Percentiles rank a stretch among this genome's conserved stretches.
Evolutionary conservation across 2,797 vertebrate species (phyloP).

Genomic region (Gallinago solitaria): DNA sequence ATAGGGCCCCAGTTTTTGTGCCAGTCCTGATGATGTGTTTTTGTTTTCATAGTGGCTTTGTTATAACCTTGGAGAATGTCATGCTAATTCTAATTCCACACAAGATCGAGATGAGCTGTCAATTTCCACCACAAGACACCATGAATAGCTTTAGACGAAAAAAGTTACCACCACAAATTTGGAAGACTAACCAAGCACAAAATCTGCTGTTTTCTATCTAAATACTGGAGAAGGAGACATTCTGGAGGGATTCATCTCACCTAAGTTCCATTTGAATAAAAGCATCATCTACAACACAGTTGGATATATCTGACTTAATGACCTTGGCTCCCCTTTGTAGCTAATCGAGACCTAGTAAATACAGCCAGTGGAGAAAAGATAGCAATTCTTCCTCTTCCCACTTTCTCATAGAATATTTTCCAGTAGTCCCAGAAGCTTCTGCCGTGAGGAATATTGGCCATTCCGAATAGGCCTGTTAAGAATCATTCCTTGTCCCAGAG

Average conservation of each 20-base stretch:
- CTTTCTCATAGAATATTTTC: neutral
- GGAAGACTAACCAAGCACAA: constrained; percentile 5
- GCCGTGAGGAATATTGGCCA: neutral
- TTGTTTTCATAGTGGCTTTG: constrained; percentile 22
- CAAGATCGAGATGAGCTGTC: neutral
- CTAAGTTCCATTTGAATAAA: neutral
- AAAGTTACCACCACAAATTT: neutral
- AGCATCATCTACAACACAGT: accelerated
- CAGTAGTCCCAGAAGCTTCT: neutral
- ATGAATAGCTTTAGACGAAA: neutral
- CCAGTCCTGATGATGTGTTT: neutral
- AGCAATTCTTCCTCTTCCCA: neutral
- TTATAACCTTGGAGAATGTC: constrained; percentile 46
- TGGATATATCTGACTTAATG: neutral
- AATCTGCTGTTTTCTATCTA: neutral
- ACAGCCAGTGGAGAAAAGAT: neutral
- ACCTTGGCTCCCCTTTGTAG: neutral
- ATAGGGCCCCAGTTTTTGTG: neutral
- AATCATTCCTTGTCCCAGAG: neutral
- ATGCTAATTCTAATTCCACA: constrained; percentile 36
- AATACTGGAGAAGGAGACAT: neutral
- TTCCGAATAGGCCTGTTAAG: neutral
- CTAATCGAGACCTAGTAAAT: neutral
- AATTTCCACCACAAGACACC: neutral
- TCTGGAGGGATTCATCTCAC: neutral